These are phyloP conservation scores for Argyresthia albistria DNA, from an alignment of 2,888 invertebrate species.

Conservation along the genomic window DNA sequence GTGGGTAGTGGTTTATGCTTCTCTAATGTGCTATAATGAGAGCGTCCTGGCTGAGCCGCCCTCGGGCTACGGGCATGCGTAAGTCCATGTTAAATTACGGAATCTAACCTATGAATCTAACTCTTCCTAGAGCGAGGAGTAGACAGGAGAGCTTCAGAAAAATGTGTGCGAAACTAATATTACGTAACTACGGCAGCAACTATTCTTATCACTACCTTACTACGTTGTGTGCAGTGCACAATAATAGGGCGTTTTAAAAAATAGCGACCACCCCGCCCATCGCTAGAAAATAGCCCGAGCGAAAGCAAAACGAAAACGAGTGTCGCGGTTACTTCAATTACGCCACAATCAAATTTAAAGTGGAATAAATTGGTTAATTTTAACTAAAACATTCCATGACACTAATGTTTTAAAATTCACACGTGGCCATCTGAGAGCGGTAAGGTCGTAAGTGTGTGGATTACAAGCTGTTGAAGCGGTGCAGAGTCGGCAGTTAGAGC, in stretches of 20 bases:
- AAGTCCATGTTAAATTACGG: not conserved
- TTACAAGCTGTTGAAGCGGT: slow-evolving; percentile 6
- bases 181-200: slow-evolving; percentile 1
- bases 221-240: too few species aligned
- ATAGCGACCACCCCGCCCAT: slow-evolving; percentile 1
- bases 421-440: slow-evolving; percentile 15
- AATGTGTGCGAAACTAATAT: not conserved
- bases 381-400: slow-evolving; percentile 25
- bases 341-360: slow-evolving; percentile 13
- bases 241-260: slow-evolving; percentile 2
- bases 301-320: slow-evolving; percentile 3
- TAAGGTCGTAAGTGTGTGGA: slow-evolving; percentile 17
- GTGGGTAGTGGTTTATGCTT: not conserved
- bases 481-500: slow-evolving; percentile 6
- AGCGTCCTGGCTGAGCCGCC: not conserved
- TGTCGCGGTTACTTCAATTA: slow-evolving; percentile 6
- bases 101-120: not conserved
- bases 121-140: too few species aligned
- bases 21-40: slow-evolving; percentile 1
- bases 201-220: not conserved
- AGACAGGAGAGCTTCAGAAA: not conserved
- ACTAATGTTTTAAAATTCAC: slow-evolving; percentile 40
- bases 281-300: not conserved
- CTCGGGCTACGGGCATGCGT: not conserved
- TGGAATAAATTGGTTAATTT: slow-evolving; percentile 20